Base-by-base conservation (phyloP, 2,113 vertebrate genomes). In the Labeo rohita region DNA sequence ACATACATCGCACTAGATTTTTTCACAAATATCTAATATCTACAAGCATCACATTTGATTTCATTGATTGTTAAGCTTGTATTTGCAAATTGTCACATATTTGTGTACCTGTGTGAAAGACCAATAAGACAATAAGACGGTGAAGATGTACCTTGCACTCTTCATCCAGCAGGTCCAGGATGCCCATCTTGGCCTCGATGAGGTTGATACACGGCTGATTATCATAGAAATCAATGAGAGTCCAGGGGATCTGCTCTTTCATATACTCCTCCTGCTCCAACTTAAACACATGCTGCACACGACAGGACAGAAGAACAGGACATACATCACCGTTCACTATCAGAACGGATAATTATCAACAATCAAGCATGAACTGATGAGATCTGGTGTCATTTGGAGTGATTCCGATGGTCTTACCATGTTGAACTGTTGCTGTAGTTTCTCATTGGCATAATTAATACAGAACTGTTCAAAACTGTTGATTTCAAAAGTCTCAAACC, bases 381-480 rank as follows among this genome's bases (percentile, higher is more conserved):
- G 50, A 36, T 43, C 16, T 45, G 13, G 1, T 21, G 34, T 78
- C 16, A 72, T 34, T 68, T 13, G 43, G 39, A 78, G 43, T 21
- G 39, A 18, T 4, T 73, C 39, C 6, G 18, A 73, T n/a, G 34
- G 54, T 18, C 97, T 97, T 94, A 99, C 98, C 98, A 99, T 98
- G 93, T 99, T 99, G 93, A 99, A 99, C 90, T 99, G 98, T 72
- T 99, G 98, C 93, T 99, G 98, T 45, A 99, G 96, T 80, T 99
- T 99, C 92, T 99, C 98, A 4, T 99, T 99, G 88, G 98, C 98
- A 63, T 99, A 99, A 94, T 99, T 99, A 92, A 99, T 99, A 89
- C 98, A 99, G 92, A 99, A 99, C 90, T 99, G 98, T 91, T 99
- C 98, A 92, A 99, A 99, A 93, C 98, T 99, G 95, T 99, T 99